Conservation (phyloP, 1,140 invertebrate species). For the Andricus grossulariae region DNA sequence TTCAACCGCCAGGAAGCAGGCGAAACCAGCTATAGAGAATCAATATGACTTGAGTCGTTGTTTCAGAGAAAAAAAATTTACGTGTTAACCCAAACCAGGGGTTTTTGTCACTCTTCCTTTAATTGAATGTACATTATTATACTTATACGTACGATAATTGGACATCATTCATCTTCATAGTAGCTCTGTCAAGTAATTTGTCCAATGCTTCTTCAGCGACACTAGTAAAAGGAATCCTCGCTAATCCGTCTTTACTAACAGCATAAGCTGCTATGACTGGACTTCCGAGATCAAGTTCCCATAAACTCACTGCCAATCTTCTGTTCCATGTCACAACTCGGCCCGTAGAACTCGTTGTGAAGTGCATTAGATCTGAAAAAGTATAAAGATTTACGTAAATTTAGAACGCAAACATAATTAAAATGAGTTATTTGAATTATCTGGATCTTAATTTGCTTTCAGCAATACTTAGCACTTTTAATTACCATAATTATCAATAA, state of each 20-base stretch:
- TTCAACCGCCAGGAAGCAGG: too few species aligned
- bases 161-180: slow-evolving; percentile 81
- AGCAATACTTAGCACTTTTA: background rate
- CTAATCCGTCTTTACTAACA: slow-evolving; percentile 85
- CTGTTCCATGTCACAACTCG: slow-evolving; percentile 87
- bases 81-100: too few species aligned
- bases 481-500: slow-evolving; percentile 88
- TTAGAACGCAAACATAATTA: background rate
- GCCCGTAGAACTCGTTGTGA: slow-evolving; percentile 93
- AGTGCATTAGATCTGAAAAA: slow-evolving; percentile 86
- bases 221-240: slow-evolving; percentile 92
- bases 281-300: slow-evolving; percentile 91
- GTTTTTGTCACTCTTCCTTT: too few species aligned
- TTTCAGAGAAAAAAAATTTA: too few species aligned
- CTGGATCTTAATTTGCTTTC: background rate
- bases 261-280: slow-evolving; percentile 94
- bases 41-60: too few species aligned
- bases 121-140: background rate
- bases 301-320: slow-evolving; percentile 85
- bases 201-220: slow-evolving; percentile 91
- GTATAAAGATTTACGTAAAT: background rate
- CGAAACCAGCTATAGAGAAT: too few species aligned
- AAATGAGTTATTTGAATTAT: background rate
- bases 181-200: slow-evolving; percentile 82
- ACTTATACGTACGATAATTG: slow-evolving; percentile 83